Conservation (phyloP, 2,888 invertebrate genomes). For the Celastrina argiolus region DNA sequence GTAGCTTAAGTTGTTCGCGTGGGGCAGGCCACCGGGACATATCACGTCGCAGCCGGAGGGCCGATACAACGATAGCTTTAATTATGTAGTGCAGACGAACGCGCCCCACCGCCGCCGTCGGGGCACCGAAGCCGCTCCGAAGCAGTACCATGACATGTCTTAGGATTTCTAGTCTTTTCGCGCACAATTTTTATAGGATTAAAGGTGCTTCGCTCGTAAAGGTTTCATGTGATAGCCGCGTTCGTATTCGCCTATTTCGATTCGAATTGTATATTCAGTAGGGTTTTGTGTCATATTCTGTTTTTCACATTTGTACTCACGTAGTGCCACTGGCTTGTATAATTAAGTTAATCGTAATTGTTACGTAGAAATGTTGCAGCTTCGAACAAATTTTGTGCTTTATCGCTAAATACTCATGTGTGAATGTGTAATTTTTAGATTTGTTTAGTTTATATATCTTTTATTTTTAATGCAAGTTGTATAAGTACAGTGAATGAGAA, state of each 20-base stretch:
- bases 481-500: slow-evolving; percentile 68
- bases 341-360: slow-evolving; percentile 46
- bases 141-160: slow-evolving; percentile 35
- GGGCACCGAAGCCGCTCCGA: slow-evolving; percentile 1
- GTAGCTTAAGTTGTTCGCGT: slow-evolving; percentile 20
- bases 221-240: slow-evolving; percentile 64
- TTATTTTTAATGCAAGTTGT: slow-evolving; percentile 62
- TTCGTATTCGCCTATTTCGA: slow-evolving; percentile 50
- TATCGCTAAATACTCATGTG: slow-evolving; percentile 77
- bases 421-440: slow-evolving; percentile 68
- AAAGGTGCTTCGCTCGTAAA: slow-evolving; percentile 69
- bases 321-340: slow-evolving; percentile 72
- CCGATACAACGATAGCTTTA: slow-evolving; percentile 60
- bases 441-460: slow-evolving; percentile 54
- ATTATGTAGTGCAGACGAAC: slow-evolving; percentile 37
- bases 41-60: slow-evolving; percentile 42
- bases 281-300: slow-evolving; percentile 70
- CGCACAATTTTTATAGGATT: slow-evolving; percentile 65
- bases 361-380: slow-evolving; percentile 73
- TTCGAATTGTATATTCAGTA: slow-evolving; percentile 52
- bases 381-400: slow-evolving; percentile 75
- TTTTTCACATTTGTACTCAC: slow-evolving; percentile 59
- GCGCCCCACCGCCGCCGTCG: slow-evolving; percentile 15
- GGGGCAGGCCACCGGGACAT: slow-evolving; percentile 34
- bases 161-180: slow-evolving; percentile 70